Conservation (phyloP, 2,888 invertebrate species). For the Stegana nigrithorax region DNA sequence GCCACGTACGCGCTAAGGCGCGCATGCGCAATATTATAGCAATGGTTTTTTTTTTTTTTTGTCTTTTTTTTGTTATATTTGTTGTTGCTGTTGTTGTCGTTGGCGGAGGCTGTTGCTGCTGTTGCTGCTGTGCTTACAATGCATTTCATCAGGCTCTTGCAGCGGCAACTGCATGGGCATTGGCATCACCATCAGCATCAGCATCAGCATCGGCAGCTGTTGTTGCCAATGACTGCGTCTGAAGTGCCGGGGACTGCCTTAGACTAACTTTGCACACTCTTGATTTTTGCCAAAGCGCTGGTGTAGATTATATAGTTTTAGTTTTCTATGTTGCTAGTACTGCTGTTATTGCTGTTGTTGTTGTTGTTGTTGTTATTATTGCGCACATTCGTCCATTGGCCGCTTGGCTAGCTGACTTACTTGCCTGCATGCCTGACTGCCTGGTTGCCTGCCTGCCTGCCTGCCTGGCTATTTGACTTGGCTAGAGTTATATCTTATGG, state of each 20-base stretch:
- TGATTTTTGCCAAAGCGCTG: constrained; percentile 16
- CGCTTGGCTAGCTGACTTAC: neutral
- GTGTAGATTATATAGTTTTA: constrained; percentile 1
- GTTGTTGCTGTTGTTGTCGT: constrained; percentile 19
- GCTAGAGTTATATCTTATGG: constrained; percentile 41
- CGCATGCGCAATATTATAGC: constrained; percentile 33
- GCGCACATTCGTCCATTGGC: neutral
- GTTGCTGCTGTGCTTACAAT: constrained; percentile 21
- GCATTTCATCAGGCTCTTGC: constrained; percentile 6
- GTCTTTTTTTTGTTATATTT: neutral
- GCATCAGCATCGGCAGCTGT: neutral
- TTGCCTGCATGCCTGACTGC: neutral
- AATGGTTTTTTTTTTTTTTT: constrained; percentile 13
- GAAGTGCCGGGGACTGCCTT: neutral
- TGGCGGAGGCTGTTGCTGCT: constrained; percentile 4
- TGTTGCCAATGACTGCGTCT: neutral
- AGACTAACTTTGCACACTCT: constrained; percentile 17
- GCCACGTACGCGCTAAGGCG: constrained; percentile 56
- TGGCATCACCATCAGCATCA: neutral
- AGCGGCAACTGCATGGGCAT: neutral
- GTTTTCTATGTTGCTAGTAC: neutral
- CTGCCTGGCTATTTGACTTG: constrained; percentile 16
- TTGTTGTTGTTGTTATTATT: constrained; percentile 17
- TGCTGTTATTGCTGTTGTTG: constrained; percentile 20
- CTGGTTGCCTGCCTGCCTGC: neutral